A percentile compares a stretch with the other conserved stretches of the same genome.
phyloP scores from a whole-genome alignment of 2,113 vertebrate genomes.

The Colius striatus region DNA sequence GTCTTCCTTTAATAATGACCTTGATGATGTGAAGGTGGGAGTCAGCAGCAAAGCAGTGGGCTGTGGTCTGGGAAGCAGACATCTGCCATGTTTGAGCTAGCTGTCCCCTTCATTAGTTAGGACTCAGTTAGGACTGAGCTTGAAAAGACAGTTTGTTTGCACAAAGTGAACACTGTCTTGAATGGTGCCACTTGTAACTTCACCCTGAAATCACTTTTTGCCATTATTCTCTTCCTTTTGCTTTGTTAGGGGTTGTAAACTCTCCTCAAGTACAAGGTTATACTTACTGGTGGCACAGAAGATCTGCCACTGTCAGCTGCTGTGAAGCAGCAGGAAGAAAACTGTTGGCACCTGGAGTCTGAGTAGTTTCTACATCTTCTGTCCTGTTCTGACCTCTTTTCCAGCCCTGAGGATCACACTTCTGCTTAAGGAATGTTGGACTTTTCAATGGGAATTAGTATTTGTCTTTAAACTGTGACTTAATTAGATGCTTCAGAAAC shows the following conservation, averaged over 20 bases:
- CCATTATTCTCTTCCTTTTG: background rate
- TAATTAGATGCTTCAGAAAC: background rate
- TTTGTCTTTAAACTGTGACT: background rate
- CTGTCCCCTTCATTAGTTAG: background rate
- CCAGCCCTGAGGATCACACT: background rate
- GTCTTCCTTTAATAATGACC: background rate
- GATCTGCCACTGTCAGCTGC: background rate
- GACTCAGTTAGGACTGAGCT: background rate
- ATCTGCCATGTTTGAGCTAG: background rate
- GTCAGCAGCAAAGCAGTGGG: background rate
- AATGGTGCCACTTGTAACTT: background rate
- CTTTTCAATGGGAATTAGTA: background rate
- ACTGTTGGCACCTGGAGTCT: background rate
- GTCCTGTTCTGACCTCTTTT: background rate
- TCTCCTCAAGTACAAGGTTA: background rate
- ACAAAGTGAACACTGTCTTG: background rate
- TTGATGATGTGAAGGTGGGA: background rate
- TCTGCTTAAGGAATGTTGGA: background rate
- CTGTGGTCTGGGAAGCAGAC: background rate
- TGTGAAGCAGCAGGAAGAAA: background rate
- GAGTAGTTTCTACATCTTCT: background rate
- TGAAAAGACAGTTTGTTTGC: background rate
- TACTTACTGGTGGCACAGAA: background rate
- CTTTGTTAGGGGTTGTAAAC: background rate
- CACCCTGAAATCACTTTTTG: background rate